Base-by-base conservation (phyloP, 2,797 vertebrate genomes). In the Sciurus vulgaris region DNA sequence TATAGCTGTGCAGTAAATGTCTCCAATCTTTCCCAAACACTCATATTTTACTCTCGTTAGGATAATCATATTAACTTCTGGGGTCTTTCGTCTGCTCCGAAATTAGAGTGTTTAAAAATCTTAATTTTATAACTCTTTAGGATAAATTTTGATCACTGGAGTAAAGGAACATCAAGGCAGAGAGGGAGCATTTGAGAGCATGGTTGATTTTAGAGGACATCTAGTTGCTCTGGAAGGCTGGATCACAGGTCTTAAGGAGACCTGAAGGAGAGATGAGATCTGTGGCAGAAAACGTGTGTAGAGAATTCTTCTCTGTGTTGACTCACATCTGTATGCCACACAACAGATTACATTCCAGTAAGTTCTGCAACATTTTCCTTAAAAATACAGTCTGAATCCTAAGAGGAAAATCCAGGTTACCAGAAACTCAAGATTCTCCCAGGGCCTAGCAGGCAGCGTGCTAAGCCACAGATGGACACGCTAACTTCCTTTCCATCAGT, bases 341-440 rank as follows among this genome's bases (percentile, higher is more conserved):
- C 74, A 95, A 94, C 44, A 90, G 85, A 94, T 87, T 91, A 87
- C 96, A 97, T 98, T 98, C 96, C 95, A 97, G 96, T 98, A 96
- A 96, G 78, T 95, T 94, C 96, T 97, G 96, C 73, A 92, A 90
- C 47, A 89, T 95, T 97, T 91, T 24, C 86, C 95, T 95, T 86
- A 83, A 94, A 96, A 96, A 92, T 30, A 82, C 28, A 92, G 44
- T 91, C 83, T 77, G 78, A 93, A 95, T 98, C 97, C 96, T 1
- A 1, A 86, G 69, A 97, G 95, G 77, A 95, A 94, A 96, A 98
- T 97, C 96, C 83, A 93, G 90, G 96, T 97, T 96, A 93, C 70
- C 88, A 98, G 95, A 97, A 98, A 98, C 35, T 51, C 89, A 97
- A 98, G 96, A 96, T 97, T 97, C 95, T 91, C 94, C 1, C 1